phyloP scores from a whole-genome alignment of 2,888 invertebrate species.

The Acanthosepion pharaonis region DNA sequence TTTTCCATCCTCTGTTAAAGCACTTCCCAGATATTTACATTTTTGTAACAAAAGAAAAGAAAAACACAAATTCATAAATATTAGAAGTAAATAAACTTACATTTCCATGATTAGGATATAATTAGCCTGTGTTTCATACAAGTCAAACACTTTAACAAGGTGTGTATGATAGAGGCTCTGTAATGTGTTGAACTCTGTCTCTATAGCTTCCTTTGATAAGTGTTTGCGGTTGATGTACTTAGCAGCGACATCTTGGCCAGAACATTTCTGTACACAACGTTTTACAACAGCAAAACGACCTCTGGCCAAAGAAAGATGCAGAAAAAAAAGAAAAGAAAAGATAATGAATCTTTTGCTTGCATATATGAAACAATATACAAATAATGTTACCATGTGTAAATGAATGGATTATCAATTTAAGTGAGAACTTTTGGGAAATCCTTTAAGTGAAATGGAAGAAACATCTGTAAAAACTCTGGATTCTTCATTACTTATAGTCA shows the following conservation, averaged over 20 bases:
- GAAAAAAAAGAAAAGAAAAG: neutral
- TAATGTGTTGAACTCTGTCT: slow-evolving; percentile 83
- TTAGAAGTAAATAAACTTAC: slow-evolving; percentile 76
- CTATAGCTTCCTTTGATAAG: slow-evolving; percentile 81
- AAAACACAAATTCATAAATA: neutral
- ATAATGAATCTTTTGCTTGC: neutral
- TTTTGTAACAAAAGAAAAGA: too few relatives aligned
- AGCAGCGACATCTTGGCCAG: slow-evolving; percentile 82
- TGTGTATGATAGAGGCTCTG: slow-evolving; percentile 83
- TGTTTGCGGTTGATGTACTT: slow-evolving; percentile 82
- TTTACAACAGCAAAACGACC: slow-evolving; percentile 84
- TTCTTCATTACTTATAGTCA: too few relatives aligned
- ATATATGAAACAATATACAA: neutral
- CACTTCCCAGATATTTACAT: too few relatives aligned
- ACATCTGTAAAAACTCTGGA: too few relatives aligned
- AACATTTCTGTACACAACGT: slow-evolving; percentile 83
- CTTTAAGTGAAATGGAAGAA: too few relatives aligned
- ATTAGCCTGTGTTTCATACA: slow-evolving; percentile 84
- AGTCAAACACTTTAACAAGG: slow-evolving; percentile 83
- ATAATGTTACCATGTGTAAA: too few relatives aligned
- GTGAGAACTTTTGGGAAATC: neutral
- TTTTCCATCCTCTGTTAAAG: too few relatives aligned
- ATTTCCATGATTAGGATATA: slow-evolving; percentile 85
- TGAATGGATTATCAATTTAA: neutral
- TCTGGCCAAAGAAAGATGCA: slow-evolving; percentile 69